These are phyloP conservation scores for Halcyon smyrnensis DNA, from an alignment of 2,797 vertebrate species.

Conservation along the genomic window DNA sequence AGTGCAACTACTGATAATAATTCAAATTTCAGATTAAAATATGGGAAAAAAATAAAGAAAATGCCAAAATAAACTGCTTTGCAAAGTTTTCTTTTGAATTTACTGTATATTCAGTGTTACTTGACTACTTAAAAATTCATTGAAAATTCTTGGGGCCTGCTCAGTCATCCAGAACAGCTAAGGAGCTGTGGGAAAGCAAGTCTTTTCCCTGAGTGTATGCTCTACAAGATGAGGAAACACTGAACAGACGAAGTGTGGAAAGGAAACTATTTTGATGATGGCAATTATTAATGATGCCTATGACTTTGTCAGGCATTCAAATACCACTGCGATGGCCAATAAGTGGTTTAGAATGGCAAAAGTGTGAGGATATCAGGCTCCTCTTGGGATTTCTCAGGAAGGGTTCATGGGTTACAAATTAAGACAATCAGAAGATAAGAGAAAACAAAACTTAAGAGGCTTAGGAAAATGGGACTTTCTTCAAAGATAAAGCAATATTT, in stretches of 20 bases:
- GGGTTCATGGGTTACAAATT: neutral
- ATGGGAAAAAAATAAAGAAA: neutral
- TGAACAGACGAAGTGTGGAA: neutral
- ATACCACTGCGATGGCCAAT: neutral
- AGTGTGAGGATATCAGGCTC: neutral
- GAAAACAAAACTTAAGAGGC: neutral
- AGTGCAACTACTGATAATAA: neutral
- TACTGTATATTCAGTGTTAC: neutral
- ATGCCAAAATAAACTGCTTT: neutral
- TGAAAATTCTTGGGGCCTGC: neutral
- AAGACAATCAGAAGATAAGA: neutral
- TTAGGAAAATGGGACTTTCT: neutral
- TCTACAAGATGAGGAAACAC: neutral
- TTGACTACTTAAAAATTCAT: slow-evolving; percentile 5
- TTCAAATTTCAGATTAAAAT: neutral
- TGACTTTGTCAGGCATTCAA: neutral
- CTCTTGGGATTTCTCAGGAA: neutral
- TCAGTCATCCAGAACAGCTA: neutral
- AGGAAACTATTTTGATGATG: slow-evolving; percentile 47
- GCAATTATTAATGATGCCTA: slow-evolving; percentile 9
- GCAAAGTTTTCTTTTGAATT: neutral
- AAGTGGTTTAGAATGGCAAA: neutral
- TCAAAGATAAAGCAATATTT: neutral
- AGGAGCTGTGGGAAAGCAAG: neutral
- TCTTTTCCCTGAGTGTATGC: neutral